Evolutionary conservation across 2,888 invertebrate genomes (phyloP).

Genomic region (Notocelia uddmanniana): DNA sequence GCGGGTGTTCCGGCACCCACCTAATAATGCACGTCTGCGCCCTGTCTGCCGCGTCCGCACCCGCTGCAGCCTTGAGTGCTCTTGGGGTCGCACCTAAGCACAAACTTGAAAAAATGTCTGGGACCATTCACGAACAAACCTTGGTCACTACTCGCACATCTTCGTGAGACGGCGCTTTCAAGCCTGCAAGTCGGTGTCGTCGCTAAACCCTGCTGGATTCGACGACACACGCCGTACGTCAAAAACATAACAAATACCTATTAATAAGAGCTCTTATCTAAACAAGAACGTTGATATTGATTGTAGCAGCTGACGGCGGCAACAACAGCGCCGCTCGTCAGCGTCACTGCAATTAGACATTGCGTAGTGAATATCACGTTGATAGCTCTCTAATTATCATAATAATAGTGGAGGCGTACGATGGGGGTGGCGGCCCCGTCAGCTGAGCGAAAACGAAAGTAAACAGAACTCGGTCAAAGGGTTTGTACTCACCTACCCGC

Average conservation of each 20-base stretch:
- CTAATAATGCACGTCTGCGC: constrained; percentile 87
- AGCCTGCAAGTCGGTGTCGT: background rate
- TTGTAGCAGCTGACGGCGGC: constrained; percentile 35
- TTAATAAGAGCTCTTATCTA: constrained; percentile 10
- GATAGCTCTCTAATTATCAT: constrained; percentile 83
- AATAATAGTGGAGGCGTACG: constrained; percentile 80
- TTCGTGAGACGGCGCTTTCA: background rate
- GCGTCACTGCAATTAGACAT: constrained; percentile 59
- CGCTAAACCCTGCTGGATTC: background rate
- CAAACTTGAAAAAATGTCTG: constrained; percentile 48
- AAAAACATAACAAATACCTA: constrained; percentile 27
- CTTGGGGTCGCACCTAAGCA: constrained; percentile 62
- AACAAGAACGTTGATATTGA: constrained; percentile 36
- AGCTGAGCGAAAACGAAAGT: constrained; percentile 87
- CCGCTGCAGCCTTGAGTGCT: constrained; percentile 82
- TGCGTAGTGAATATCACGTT: constrained; percentile 66
- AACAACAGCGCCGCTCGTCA: constrained; percentile 48
- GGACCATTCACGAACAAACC: constrained; percentile 25
- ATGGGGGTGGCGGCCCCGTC: constrained; percentile 80
- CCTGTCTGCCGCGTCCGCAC: constrained; percentile 83
- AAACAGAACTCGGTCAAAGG: constrained; percentile 87
- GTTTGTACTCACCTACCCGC: constrained; percentile 86
- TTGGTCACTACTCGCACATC: constrained; percentile 3
- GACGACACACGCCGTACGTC: constrained; percentile 10
- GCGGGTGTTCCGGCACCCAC: constrained; percentile 84